A percentile compares a stretch with the other conserved stretches of the same genome.
Evolutionary conservation across 2,888 invertebrate species (phyloP).

Genomic region (Pachydiplax longipennis): DNA sequence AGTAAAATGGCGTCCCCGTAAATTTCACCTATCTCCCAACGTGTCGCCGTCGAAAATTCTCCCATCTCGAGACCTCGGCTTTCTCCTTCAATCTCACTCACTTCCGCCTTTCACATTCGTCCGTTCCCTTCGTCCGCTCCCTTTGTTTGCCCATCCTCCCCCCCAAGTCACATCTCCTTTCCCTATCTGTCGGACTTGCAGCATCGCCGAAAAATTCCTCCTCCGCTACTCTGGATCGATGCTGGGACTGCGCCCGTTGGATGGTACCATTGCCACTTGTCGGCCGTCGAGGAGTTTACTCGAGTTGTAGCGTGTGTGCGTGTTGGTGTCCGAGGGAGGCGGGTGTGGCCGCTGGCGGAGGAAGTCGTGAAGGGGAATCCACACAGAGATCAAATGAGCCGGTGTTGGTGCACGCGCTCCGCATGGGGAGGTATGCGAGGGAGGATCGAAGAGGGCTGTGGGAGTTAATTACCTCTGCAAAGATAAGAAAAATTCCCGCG

Average conservation of each 20-base stretch:
- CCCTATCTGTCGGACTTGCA: slow-evolving; percentile 27
- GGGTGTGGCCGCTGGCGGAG: neutral
- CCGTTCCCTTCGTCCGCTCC: neutral
- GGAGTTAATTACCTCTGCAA: neutral
- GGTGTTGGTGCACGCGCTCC: neutral
- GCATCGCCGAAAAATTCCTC: slow-evolving; percentile 30
- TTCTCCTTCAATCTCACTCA: neutral
- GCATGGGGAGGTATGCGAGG: neutral
- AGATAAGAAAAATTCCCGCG: no score
- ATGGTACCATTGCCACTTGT: neutral
- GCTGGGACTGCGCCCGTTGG: neutral
- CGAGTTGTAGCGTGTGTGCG: neutral
- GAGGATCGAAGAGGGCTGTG: neutral
- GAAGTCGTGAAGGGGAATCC: neutral
- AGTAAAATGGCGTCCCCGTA: no score
- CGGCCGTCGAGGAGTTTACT: slow-evolving; percentile 10
- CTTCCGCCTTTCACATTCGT: no score
- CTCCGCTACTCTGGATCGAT: slow-evolving; percentile 10
- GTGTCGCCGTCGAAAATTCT: neutral
- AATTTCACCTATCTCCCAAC: no score
- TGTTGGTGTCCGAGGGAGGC: neutral
- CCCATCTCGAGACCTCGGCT: neutral
- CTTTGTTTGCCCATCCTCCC: neutral
- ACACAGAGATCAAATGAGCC: neutral
- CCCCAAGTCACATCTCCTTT: neutral